phyloP scores from a whole-genome alignment of 2,888 invertebrate genomes.

The Adelphocoris suturalis region DNA sequence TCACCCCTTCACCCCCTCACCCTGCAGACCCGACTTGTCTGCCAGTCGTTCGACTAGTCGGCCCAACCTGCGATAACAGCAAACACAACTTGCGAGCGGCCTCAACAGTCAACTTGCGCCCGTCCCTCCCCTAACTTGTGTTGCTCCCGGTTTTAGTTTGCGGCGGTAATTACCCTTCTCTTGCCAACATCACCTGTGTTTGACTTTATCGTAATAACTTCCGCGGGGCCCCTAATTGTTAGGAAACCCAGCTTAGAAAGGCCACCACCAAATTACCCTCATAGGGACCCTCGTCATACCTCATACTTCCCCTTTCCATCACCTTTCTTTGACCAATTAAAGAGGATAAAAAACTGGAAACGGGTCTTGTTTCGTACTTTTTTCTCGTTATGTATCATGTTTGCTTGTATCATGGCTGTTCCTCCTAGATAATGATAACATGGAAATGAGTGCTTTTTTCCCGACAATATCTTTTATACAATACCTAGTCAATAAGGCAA shows the following conservation, averaged over 20 bases:
- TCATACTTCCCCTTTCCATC: neutral
- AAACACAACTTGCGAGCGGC: slow-evolving; percentile 10
- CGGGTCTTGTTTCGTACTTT: neutral
- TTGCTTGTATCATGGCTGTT: neutral
- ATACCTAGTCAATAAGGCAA: too few relatives aligned
- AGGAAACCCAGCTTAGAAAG: slow-evolving; percentile 24
- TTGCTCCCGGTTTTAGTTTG: slow-evolving; percentile 1
- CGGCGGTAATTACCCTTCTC: slow-evolving; percentile 50
- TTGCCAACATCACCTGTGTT: slow-evolving; percentile 46
- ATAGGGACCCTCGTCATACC: slow-evolving; percentile 18
- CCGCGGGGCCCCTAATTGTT: slow-evolving; percentile 53
- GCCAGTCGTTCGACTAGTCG: neutral
- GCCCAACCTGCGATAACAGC: slow-evolving; percentile 8
- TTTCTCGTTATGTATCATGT: neutral
- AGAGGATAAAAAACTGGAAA: slow-evolving; percentile 7
- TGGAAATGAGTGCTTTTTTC: too few relatives aligned
- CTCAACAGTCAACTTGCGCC: slow-evolving; percentile 13
- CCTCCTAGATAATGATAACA: neutral
- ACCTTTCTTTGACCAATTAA: slow-evolving; percentile 35
- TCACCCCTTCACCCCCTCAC: neutral
- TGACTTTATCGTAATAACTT: slow-evolving; percentile 59
- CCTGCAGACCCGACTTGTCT: neutral
- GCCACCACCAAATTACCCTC: slow-evolving; percentile 40
- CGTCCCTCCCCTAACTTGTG: neutral
- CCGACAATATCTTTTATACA: too few relatives aligned